These are phyloP conservation scores for Didymodactylos carnosus DNA, from an alignment of 2,888 invertebrate genomes.

Conservation along the genomic window DNA sequence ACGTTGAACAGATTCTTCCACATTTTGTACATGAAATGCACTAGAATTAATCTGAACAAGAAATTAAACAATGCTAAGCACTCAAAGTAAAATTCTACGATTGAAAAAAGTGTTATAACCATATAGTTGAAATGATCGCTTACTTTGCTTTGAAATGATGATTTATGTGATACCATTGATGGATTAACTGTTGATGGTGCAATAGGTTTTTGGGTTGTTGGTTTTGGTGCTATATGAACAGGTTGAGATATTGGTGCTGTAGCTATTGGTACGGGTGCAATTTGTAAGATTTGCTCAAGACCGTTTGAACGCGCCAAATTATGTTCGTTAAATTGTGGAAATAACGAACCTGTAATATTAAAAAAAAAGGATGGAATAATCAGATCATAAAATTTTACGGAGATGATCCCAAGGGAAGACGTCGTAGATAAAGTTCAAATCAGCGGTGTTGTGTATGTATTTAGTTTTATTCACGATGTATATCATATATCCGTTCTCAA, in stretches of 20 bases:
- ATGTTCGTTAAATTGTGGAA: not conserved
- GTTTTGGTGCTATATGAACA: not conserved
- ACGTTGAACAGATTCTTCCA: constrained; percentile 13
- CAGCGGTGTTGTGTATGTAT: not conserved
- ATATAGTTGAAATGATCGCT: too few relatives aligned
- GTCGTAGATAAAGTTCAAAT: too few relatives aligned
- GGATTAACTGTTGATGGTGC: not conserved
- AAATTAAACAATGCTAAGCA: not conserved
- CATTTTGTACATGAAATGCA: constrained; percentile 1
- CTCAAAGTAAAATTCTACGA: too few relatives aligned
- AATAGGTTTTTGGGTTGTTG: not conserved
- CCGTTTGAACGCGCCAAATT: not conserved
- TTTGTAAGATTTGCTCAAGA: constrained; percentile 1
- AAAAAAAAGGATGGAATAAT: not conserved
- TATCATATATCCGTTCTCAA: not conserved
- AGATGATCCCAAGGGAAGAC: too few relatives aligned
- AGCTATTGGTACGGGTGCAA: not conserved
- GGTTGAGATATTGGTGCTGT: not conserved
- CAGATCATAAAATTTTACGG: not conserved
- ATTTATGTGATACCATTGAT: not conserved
- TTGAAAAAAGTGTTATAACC: not conserved
- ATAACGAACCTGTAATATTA: not conserved
- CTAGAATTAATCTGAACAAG: not conserved
- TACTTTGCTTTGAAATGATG: not conserved
- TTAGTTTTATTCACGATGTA: not conserved